Base-by-base conservation (phyloP, 2,113 vertebrate species). In the Porphyrio hochstetteri region DNA sequence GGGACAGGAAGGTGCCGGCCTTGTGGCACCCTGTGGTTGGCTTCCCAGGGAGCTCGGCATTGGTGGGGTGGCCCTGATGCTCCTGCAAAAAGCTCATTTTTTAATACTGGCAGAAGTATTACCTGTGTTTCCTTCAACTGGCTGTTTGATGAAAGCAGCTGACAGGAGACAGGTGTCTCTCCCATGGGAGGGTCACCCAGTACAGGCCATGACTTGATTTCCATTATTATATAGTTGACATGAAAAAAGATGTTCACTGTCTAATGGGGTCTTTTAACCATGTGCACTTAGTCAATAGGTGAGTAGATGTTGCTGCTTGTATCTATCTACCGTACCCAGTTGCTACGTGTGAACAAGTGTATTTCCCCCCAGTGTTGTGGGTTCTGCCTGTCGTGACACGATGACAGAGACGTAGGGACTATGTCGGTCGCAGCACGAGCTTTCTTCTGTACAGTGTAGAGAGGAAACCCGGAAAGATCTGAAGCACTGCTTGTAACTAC, bases 271-370 rank as follows among this genome's bases (percentile, higher is more conserved):
- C 94, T 90, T 88, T 10, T 92, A 88, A 21, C 94, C 90, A n/a
- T 42, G 94, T 98, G 97, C 97, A 88, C 96, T 94, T 97, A 95
- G 95, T 97, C 95, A 67, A 57, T 97, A 97, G 95, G 93, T 95
- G 92, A 93, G 95, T 97, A 96, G 93, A 90, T 96, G 96, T 96
- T 96, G 95, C 97, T 97, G 96, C 97, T 95, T 96, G 78, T 97
- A 57, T 86, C 97, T 97, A 72, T 93, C 94, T 95, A 77, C 97
- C 76, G 48, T 97, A 31, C 95, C 91, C 94, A 94, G 94, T 96
- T 88, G 93, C 97, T 97, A 86, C 60, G 20, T 96, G 97, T 98
- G 96, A 95, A 83, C 96, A 80, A 90, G 90, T 96, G 95, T 96
- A 63, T 96, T 95, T 95, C 88, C 68, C 84, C 97, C 88, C 91